These are phyloP conservation scores for Thamnophis sirtalis DNA, from an alignment of 2,113 vertebrate species.

Conservation along the genomic window DNA sequence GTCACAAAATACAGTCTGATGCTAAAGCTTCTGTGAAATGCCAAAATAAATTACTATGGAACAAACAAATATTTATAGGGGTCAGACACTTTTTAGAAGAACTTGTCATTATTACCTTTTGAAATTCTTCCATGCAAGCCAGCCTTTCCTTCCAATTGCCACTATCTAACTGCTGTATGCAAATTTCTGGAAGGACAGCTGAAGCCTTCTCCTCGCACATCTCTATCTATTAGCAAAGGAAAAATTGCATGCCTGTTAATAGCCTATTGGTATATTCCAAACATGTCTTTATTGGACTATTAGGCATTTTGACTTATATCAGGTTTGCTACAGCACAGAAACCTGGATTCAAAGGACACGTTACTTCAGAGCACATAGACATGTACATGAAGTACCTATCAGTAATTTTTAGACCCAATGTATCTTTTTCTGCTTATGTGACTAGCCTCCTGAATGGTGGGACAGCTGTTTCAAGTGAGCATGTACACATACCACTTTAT, in stretches of 20 bases:
- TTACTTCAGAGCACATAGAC: not conserved
- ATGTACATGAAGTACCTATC: not conserved
- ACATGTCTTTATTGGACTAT: not conserved
- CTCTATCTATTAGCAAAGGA: constrained; percentile 74
- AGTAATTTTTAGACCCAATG: not conserved
- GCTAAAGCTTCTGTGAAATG: not conserved
- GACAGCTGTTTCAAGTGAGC: not conserved
- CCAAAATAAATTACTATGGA: not conserved
- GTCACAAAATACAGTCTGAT: not conserved
- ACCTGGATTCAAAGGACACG: not conserved
- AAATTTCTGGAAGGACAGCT: constrained; percentile 85
- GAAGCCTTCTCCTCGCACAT: constrained; percentile 91
- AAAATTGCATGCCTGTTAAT: not conserved
- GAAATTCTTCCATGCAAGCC: constrained; percentile 97
- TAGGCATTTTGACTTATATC: not conserved
- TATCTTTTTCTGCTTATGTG: not conserved
- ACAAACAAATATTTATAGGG: not conserved
- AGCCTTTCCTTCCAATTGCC: constrained; percentile 97
- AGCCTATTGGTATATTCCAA: rapidly evolving
- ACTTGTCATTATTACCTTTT: constrained; percentile 74
- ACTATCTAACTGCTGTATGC: constrained; percentile 89
- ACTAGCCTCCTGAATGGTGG: not conserved
- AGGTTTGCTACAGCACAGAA: not conserved
- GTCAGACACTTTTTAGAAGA: not conserved
- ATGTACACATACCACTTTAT: not conserved